These are phyloP conservation scores for Drosophila kokeensis DNA, from an alignment of 2,888 invertebrate species.

Conservation along the genomic window DNA sequence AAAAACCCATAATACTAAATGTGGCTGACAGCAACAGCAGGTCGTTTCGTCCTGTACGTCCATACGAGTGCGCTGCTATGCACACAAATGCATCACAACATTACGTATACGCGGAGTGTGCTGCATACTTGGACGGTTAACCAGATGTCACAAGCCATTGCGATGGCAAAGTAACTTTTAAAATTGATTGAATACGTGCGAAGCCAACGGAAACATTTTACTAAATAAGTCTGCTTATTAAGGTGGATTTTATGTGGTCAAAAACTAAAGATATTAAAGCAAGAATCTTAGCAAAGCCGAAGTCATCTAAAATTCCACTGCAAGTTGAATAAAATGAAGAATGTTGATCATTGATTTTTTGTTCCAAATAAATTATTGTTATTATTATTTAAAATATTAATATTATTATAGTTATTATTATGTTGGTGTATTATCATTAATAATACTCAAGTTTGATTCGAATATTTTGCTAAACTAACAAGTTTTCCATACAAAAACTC, in stretches of 20 bases:
- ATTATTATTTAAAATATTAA: neutral
- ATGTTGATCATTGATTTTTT: neutral
- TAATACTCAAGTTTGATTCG: too few relatives aligned
- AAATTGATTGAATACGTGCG: conserved; percentile 19
- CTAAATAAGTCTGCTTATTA: neutral
- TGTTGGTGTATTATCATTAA: too few relatives aligned
- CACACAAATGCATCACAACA: conserved; percentile 12
- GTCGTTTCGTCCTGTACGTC: neutral
- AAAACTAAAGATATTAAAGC: neutral
- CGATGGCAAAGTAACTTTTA: conserved; percentile 17
- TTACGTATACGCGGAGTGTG: conserved; percentile 38
- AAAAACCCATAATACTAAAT: neutral
- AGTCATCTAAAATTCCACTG: neutral
- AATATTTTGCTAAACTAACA: neutral
- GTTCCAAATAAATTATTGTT: neutral
- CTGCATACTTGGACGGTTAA: conserved; percentile 19
- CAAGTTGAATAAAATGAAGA: fast-evolving
- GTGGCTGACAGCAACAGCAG: neutral
- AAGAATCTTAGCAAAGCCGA: fast-evolving
- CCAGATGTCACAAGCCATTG: conserved; percentile 5
- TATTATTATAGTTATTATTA: too few relatives aligned
- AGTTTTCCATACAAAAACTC: neutral
- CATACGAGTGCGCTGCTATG: neutral
- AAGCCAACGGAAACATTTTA: conserved; percentile 11
- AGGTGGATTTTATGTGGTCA: neutral